These are phyloP conservation scores for Arion vulgaris DNA, from an alignment of 1,140 invertebrate species.

Conservation along the genomic window DNA sequence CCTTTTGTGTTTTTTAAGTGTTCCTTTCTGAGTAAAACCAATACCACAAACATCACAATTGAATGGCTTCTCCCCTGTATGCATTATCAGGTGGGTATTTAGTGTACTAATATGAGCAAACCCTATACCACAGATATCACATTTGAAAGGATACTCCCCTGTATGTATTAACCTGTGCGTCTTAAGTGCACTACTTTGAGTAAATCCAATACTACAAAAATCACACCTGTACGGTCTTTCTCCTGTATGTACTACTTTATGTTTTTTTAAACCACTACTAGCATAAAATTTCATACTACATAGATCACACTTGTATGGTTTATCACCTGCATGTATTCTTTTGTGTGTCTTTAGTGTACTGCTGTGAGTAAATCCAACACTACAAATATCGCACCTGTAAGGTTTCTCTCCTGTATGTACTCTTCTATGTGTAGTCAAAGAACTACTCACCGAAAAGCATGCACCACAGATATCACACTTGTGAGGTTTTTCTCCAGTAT, in stretches of 20 bases:
- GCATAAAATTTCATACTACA: neutral
- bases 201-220: neutral
- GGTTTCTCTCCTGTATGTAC: slow-evolving; percentile 4
- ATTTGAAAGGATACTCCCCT: slow-evolving; percentile 90
- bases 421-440: neutral
- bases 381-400: neutral
- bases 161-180: slow-evolving; percentile 91
- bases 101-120: slow-evolving; percentile 74
- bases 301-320: neutral
- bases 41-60: slow-evolving; percentile 46
- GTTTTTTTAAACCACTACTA: neutral
- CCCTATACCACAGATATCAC: slow-evolving; percentile 87
- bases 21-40: slow-evolving; percentile 83
- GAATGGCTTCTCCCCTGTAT: slow-evolving; percentile 40
- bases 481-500: slow-evolving; percentile 2
- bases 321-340: neutral
- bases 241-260: neutral
- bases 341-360: neutral
- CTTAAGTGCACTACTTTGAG: neutral
- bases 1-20: slow-evolving; percentile 17
- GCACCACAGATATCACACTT: slow-evolving; percentile 6
- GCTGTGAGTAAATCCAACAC: neutral
- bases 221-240: slow-evolving; percentile 4
- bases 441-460: neutral
- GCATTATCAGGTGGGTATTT: slow-evolving; percentile 45